phyloP scores from a whole-genome alignment of 2,113 vertebrate species.

The Glaucidium brasilianum region DNA sequence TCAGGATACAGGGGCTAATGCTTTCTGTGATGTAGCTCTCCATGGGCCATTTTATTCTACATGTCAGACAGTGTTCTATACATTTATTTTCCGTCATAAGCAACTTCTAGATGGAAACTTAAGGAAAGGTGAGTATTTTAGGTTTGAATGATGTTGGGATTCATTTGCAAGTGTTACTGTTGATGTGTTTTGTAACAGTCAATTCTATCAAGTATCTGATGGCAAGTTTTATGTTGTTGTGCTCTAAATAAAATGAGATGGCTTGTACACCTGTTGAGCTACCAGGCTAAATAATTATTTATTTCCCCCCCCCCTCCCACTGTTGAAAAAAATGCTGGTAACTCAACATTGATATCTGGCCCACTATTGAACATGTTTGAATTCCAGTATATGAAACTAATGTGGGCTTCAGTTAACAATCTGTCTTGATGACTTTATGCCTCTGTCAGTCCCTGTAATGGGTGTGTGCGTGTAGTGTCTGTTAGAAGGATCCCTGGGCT shows the following conservation, averaged over 20 bases:
- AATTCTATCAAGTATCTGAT: background rate
- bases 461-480: background rate
- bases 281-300: background rate
- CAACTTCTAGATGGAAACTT: constrained; percentile 87
- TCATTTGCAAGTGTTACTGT: background rate
- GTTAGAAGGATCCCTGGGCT: background rate
- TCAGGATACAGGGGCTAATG: constrained; percentile 82
- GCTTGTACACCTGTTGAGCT: background rate
- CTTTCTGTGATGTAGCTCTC: constrained; percentile 88
- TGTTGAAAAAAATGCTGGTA: background rate
- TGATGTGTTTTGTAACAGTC: background rate
- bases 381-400: background rate
- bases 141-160: background rate
- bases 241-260: background rate
- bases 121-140: constrained; percentile 82
- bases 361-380: background rate
- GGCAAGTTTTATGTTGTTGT: background rate
- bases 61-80: constrained; percentile 94
- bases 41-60: constrained; percentile 91
- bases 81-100: constrained; percentile 87
- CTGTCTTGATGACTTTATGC: background rate
- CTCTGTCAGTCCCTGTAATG: background rate
- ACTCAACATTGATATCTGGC: background rate
- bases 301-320: background rate
- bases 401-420: background rate